Conservation (phyloP, 2,113 vertebrate species). For the Cheilinus undulatus region DNA sequence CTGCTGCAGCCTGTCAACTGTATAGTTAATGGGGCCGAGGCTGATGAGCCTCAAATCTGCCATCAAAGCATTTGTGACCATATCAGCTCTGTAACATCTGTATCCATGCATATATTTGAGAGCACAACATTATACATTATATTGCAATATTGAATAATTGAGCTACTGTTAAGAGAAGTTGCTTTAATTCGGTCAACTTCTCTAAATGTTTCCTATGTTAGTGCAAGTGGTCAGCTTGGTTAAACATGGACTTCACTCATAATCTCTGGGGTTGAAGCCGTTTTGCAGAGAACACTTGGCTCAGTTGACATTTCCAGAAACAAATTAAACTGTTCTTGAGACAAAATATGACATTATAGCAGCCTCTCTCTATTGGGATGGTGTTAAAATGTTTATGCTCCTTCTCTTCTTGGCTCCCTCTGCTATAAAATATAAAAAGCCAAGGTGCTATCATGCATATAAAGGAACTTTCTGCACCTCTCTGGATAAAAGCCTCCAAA, state of each 20-base stretch:
- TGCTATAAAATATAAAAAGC: slow-evolving; percentile 27
- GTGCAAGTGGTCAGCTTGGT: slow-evolving; percentile 21
- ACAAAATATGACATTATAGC: slow-evolving; percentile 13
- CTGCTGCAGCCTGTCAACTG: no score
- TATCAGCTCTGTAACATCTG: no score
- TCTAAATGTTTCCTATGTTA: not conserved
- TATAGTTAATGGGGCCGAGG: no score
- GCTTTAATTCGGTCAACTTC: slow-evolving; percentile 11
- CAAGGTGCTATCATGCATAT: slow-evolving; percentile 23
- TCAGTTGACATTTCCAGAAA: not conserved
- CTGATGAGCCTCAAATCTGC: no score
- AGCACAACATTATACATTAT: no score
- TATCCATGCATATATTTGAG: no score
- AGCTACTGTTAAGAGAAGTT: not conserved
- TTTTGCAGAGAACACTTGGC: slow-evolving; percentile 4
- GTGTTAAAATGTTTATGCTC: not conserved
- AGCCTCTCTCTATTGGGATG: not conserved
- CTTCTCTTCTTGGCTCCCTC: slow-evolving; percentile 1
- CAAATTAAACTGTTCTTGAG: not conserved
- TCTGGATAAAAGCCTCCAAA: slow-evolving; percentile 19
- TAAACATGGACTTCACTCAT: slow-evolving; percentile 35
- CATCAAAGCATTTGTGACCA: no score
- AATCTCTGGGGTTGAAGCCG: no score
- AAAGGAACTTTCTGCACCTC: not conserved
- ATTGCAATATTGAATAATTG: no score